Evolutionary conservation across 2,113 vertebrate genomes (phyloP), one percentile per base, ranked within the genome.

Genomic region (Oryzias celebensis): DNA sequence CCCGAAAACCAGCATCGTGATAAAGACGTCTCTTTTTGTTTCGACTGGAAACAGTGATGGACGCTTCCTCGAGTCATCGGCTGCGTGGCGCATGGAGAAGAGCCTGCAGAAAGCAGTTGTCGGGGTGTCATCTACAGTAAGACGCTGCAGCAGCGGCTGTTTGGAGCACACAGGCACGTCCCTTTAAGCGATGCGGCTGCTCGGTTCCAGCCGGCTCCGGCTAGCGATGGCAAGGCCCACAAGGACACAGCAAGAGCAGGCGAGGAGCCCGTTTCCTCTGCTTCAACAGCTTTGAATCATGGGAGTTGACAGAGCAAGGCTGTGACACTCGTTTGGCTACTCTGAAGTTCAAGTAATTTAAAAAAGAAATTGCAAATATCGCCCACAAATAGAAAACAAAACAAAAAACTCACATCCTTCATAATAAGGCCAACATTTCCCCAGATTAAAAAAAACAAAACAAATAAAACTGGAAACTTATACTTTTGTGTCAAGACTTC

Each of bases 61-160:
- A 3, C 52, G 42, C 54, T 52, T 65, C 31, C 14, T 54, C 20
- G 49, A 54, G 54, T 68, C 43, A 15, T 20, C 31, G 18, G 48
- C 67, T 58, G 59, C 8, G 60, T 71, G 71, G 73, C 67, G 77
- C 81, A 62, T 58, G 62, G 58, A 51, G 1, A 14, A 42, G 62
- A 1, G 50, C 58, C 53, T 58, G 66, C 56, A 45, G 14, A 49
- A 73, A 83, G 68, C 75, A 76, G 81, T 77, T 75, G 82, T 77
- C 80, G 62, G 54, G 71, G 62, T 31, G 73, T 68, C 49, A 28
- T 28, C 26, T 28, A 7, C 5, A 6, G 26, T 63, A 83, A 88
- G 85, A 89, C 85, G 81, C 81, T 68, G 77, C 24, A 66, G 73
- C 71, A 69, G 75, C 65, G 81, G 45, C 64, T 63, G 81, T n/a